Percentiles rank a stretch among this genome's conserved stretches.
phyloP scores from a whole-genome alignment of 2,888 invertebrate species.

The Hirtodrosophila alboralis region DNA sequence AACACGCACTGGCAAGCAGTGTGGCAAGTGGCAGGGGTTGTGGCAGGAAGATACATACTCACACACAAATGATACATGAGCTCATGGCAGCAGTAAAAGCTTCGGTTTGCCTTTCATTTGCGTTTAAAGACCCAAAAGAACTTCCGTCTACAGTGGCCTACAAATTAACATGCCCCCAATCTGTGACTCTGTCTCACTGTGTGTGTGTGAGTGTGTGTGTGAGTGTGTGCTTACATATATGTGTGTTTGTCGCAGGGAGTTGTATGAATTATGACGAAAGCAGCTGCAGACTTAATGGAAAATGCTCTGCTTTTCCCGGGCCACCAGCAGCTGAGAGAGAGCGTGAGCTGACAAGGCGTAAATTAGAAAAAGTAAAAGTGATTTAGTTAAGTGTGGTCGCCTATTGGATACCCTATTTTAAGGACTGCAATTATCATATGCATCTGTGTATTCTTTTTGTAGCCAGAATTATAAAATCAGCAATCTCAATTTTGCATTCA shows the following conservation, averaged over 20 bases:
- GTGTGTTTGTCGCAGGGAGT: slow-evolving; percentile 41
- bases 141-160: slow-evolving; percentile 73
- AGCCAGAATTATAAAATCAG: no score
- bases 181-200: slow-evolving; percentile 43
- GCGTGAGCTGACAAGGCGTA: slow-evolving; percentile 60
- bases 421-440: no score
- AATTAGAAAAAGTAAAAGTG: slow-evolving; percentile 74
- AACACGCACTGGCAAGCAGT: slow-evolving; percentile 39
- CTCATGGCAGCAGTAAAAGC: slow-evolving; percentile 69
- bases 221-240: slow-evolving; percentile 21
- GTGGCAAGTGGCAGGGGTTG: not conserved
- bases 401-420: not conserved
- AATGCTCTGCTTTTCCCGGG: slow-evolving; percentile 41
- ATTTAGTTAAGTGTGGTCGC: no score
- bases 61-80: slow-evolving; percentile 69
- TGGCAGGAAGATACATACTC: slow-evolving; percentile 1
- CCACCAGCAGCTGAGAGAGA: slow-evolving; percentile 9
- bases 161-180: slow-evolving; percentile 74
- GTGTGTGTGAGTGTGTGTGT: slow-evolving; percentile 19
- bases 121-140: slow-evolving; percentile 77
- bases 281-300: slow-evolving; percentile 78
- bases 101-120: slow-evolving; percentile 70
- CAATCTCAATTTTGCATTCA: no score
- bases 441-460: no score
- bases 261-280: slow-evolving; percentile 72